Evolutionary conservation across 2,113 vertebrate species (phyloP).

Genomic region (Pungitius pungitius): DNA sequence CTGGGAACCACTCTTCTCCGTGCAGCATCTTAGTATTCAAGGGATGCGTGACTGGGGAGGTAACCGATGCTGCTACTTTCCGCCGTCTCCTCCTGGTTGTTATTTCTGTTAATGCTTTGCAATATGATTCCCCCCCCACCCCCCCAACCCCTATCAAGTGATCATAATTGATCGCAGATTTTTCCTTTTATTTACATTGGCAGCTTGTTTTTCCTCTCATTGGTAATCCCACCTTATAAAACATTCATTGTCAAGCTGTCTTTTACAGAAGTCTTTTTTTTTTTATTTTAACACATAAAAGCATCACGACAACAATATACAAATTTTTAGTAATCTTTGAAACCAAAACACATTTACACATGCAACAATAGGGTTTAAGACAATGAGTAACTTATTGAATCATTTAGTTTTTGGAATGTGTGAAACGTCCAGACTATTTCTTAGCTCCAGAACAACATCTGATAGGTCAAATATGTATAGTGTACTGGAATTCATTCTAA

Average conservation of each 20-base stretch:
- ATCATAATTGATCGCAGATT: slow-evolving; percentile 61
- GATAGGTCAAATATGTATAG: slow-evolving; percentile 66
- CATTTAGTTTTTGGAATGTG: slow-evolving; percentile 80
- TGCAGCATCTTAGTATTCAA: slow-evolving; percentile 80
- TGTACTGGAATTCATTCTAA: slow-evolving; percentile 62
- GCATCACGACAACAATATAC: slow-evolving; percentile 93
- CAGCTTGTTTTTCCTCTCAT: slow-evolving; percentile 59
- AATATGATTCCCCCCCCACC: too few relatives aligned
- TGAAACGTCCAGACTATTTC: slow-evolving; percentile 52
- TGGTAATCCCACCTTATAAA: slow-evolving; percentile 70
- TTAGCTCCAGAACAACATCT: slow-evolving; percentile 65
- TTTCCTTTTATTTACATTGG: background rate
- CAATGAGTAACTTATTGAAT: slow-evolving; percentile 85
- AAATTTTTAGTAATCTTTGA: slow-evolving; percentile 89
- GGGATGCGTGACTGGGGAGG: slow-evolving; percentile 79
- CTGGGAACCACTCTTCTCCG: slow-evolving; percentile 78
- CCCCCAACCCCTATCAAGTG: too few relatives aligned
- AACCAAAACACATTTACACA: slow-evolving; percentile 91
- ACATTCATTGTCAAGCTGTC: slow-evolving; percentile 61
- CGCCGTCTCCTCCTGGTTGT: slow-evolving; percentile 58
- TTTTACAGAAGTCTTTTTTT: slow-evolving; percentile 79
- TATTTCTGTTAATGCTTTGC: slow-evolving; percentile 62
- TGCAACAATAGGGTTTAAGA: slow-evolving; percentile 92
- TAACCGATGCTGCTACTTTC: slow-evolving; percentile 68
- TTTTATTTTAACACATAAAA: slow-evolving; percentile 91